Conservation (phyloP, 2,888 invertebrate genomes). For the Ormyrus nitidulus region DNA sequence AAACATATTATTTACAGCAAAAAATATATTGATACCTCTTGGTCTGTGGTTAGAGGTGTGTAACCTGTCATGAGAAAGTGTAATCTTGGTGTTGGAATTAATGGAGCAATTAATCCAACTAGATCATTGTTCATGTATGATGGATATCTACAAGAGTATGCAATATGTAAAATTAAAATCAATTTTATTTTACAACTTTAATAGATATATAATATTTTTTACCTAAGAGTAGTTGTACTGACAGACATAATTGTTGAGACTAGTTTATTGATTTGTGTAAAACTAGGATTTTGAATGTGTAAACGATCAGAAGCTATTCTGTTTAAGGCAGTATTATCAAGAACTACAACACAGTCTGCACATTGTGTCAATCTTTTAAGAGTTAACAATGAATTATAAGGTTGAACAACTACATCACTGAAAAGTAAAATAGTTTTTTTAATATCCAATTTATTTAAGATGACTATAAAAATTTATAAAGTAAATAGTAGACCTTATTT, state of each 20-base stretch:
- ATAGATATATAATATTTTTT: constrained; percentile 54
- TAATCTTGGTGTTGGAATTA: constrained; percentile 97
- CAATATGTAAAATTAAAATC: not conserved
- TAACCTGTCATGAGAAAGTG: constrained; percentile 99
- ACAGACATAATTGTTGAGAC: constrained; percentile 99
- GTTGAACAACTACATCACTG: constrained; percentile 97
- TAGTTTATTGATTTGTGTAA: constrained; percentile 96
- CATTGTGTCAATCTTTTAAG: constrained; percentile 95
- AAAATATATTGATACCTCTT: constrained; percentile 76
- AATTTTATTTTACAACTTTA: not conserved
- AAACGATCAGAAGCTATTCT: constrained; percentile 94
- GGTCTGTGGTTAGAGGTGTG: constrained; percentile 95
- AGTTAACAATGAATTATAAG: constrained; percentile 96
- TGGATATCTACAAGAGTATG: constrained; percentile 82
- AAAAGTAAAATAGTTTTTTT: constrained; percentile 57
- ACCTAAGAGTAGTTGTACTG: constrained; percentile 94
- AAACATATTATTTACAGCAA: not conserved
- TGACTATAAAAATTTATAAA: not conserved
- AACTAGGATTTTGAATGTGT: constrained; percentile 96
- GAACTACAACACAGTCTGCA: constrained; percentile 96
- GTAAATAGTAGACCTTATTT: constrained; percentile 83
- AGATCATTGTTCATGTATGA: constrained; percentile 99
- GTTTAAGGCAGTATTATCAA: constrained; percentile 98
- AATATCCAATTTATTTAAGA: not conserved
- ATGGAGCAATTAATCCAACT: constrained; percentile 93